A percentile compares a stretch with the other conserved stretches of the same genome.
These are phyloP conservation scores for Syrista parreyssii DNA, from an alignment of 2,888 invertebrate genomes.

Conservation along the genomic window DNA sequence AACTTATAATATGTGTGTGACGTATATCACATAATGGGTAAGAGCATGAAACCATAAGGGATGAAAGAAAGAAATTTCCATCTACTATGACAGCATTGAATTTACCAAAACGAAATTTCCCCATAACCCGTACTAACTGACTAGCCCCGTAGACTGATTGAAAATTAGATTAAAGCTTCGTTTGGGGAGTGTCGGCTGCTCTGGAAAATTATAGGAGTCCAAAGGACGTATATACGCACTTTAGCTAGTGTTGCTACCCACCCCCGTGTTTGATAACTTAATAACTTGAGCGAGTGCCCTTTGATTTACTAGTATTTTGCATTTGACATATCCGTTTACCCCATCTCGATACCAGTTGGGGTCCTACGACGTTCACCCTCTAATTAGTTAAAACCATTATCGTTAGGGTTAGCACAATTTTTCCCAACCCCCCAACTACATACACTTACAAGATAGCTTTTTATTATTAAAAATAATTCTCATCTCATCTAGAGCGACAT, in stretches of 20 bases:
- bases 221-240: constrained; percentile 18
- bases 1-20: background rate
- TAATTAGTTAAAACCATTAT: constrained; percentile 1
- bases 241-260: background rate
- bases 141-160: constrained; percentile 14
- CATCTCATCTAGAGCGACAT: background rate
- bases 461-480: no score
- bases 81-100: background rate
- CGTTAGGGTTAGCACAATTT: constrained; percentile 4
- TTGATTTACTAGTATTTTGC: constrained; percentile 38
- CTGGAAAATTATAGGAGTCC: constrained; percentile 39
- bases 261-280: constrained; percentile 37
- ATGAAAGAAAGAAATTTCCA: background rate
- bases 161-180: constrained; percentile 45
- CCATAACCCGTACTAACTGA: background rate
- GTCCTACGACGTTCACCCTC: background rate
- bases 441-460: no score
- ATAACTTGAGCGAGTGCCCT: constrained; percentile 35
- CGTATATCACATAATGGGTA: background rate
- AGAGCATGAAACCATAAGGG: background rate
- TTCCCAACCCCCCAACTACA: background rate
- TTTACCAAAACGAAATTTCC: background rate
- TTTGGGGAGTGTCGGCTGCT: constrained; percentile 39
- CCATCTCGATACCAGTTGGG: background rate
- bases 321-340: constrained; percentile 17